These are phyloP conservation scores for Lasioglossum albipes DNA, from an alignment of 1,140 invertebrate genomes.

Conservation along the genomic window DNA sequence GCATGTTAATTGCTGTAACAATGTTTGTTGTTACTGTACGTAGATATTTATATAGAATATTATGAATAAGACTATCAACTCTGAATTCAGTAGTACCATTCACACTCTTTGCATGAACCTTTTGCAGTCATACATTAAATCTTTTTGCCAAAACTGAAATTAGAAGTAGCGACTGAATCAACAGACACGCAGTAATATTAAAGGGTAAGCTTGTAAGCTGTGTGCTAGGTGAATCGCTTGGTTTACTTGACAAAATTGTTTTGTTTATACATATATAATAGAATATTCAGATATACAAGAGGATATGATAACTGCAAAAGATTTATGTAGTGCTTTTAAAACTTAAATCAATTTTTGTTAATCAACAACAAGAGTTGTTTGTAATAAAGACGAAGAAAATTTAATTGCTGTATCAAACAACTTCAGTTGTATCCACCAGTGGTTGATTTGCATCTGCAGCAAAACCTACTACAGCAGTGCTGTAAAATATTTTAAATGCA, in stretches of 20 bases:
- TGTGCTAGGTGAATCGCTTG: no score
- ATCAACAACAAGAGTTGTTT: not conserved
- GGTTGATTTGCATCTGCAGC: constrained; percentile 73
- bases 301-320: constrained; percentile 4
- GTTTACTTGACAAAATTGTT: not conserved
- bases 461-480: constrained; percentile 78
- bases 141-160: no score
- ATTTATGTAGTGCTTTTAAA: constrained; percentile 8
- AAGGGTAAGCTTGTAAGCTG: not conserved
- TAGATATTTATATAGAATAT: not conserved
- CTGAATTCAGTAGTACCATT: not conserved
- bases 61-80: not conserved
- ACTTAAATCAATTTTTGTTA: not conserved
- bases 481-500: constrained; percentile 70
- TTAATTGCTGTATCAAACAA: constrained; percentile 58
- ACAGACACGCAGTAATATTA: not conserved
- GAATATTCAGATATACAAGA: not conserved
- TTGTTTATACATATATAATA: not conserved
- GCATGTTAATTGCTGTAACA: constrained; percentile 1
- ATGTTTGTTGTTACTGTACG: not conserved
- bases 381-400: constrained; percentile 18
- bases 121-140: not conserved
- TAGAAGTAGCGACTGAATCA: no score
- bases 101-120: not conserved
- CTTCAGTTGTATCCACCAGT: constrained; percentile 69